A percentile compares a stretch with the other conserved stretches of the same genome.
phyloP scores from a whole-genome alignment of 1,140 invertebrate species.

The Elymnias hypermnestra region DNA sequence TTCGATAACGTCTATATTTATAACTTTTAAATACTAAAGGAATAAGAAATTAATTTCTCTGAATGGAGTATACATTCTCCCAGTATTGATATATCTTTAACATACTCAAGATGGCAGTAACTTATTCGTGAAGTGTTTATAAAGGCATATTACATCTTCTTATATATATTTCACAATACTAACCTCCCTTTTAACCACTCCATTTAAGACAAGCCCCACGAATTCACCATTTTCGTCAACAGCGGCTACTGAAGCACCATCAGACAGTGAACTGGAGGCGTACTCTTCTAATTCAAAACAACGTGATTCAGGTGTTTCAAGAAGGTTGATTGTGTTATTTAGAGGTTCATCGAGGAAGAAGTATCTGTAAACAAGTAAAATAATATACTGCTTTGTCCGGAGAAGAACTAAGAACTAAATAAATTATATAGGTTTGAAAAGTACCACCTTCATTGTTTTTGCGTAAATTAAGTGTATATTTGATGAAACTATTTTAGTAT shows the following conservation, averaged over 20 bases:
- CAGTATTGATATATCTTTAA: too few relatives aligned
- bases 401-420: too few relatives aligned
- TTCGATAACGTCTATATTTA: constrained; percentile 3
- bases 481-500: too few relatives aligned
- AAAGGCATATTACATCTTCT: too few relatives aligned
- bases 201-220: constrained; percentile 76
- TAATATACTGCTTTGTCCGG: too few relatives aligned
- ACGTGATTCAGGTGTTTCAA: constrained; percentile 79
- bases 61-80: too few relatives aligned
- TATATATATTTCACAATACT: constrained; percentile 1
- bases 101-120: too few relatives aligned
- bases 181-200: constrained; percentile 48
- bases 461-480: too few relatives aligned
- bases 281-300: constrained; percentile 82
- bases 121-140: too few relatives aligned
- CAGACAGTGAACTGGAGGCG: constrained; percentile 75
- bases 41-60: background rate
- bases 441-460: too few relatives aligned
- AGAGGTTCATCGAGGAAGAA: constrained; percentile 86
- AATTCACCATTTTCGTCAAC: constrained; percentile 78
- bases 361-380: constrained; percentile 40
- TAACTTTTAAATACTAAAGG: background rate
- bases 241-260: constrained; percentile 80
- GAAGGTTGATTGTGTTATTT: constrained; percentile 78
- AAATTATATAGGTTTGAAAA: too few relatives aligned